phyloP scores from a whole-genome alignment of 2,113 vertebrate species.

The Nanger granti region DNA sequence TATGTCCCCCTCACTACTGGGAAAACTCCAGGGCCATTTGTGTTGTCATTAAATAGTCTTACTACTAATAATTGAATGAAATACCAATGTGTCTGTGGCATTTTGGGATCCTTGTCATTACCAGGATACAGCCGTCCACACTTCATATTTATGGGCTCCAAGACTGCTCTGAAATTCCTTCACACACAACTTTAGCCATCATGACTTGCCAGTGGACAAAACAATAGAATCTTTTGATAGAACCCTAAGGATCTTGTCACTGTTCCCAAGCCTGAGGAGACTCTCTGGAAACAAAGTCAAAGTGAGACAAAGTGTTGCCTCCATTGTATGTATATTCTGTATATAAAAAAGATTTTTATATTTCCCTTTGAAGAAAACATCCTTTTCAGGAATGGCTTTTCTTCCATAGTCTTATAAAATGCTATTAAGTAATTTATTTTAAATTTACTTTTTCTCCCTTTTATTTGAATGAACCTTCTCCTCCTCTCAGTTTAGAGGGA shows the following conservation, averaged over 20 bases:
- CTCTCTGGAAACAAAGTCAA: background rate
- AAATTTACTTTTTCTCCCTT: background rate
- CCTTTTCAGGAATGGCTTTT: background rate
- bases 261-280: background rate
- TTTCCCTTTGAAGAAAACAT: background rate
- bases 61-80: background rate
- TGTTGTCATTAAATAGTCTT: background rate
- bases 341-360: background rate
- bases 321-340: background rate
- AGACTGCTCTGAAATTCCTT: background rate
- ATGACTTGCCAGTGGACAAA: background rate
- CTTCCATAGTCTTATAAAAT: background rate
- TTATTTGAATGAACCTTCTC: background rate
- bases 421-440: constrained; percentile 8
- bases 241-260: background rate
- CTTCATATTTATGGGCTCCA: background rate
- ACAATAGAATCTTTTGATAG: background rate
- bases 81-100: background rate
- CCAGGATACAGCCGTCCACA: background rate
- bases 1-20: background rate
- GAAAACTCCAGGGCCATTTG: background rate
- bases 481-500: background rate
- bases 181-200: background rate
- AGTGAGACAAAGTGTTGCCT: background rate
- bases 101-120: background rate